A percentile compares a stretch with the other conserved stretches of the same genome.
Conservation (phyloP, 2,113 vertebrate species). For the Callionymus lyra region DNA sequence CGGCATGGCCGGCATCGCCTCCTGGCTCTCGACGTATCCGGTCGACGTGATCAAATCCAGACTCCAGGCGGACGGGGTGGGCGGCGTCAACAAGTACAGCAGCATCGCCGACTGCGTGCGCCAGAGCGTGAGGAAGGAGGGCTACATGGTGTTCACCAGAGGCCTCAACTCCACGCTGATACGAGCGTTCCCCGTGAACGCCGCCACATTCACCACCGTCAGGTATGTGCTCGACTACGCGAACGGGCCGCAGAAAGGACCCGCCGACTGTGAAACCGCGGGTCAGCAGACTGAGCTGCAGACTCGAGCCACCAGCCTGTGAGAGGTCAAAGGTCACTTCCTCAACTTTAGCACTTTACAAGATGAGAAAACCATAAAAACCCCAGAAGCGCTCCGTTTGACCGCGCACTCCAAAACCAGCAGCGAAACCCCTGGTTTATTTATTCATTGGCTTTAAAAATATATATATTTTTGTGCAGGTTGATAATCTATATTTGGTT, state of each 20-base stretch:
- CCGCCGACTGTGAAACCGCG: constrained; percentile 65
- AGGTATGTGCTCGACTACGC: constrained; percentile 83
- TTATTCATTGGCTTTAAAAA: too few species aligned
- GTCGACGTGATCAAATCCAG: constrained; percentile 93
- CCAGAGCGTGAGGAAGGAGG: constrained; percentile 81
- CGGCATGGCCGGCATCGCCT: constrained; percentile 84
- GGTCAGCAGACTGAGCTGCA: constrained; percentile 62
- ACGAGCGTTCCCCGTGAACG: constrained; percentile 91
- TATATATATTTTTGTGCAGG: too few species aligned
- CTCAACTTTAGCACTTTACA: constrained; percentile 35
- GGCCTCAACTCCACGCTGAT: constrained; percentile 91
- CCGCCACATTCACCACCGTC: constrained; percentile 90
- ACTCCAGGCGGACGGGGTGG: constrained; percentile 86
- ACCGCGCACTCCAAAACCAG: constrained; percentile 26
- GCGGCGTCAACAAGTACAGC: constrained; percentile 72
- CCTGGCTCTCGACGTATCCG: constrained; percentile 92
- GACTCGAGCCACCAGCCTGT: constrained; percentile 76
- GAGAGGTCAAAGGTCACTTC: constrained; percentile 24
- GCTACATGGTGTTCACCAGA: constrained; percentile 84
- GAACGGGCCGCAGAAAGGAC: constrained; percentile 54
- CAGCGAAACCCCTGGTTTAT: constrained; percentile 3
- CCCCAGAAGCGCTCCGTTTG: constrained; percentile 1
- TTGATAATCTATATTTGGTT: too few species aligned
- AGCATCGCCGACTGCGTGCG: constrained; percentile 82
- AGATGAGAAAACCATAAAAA: constrained; percentile 2